Evolutionary conservation across 2,797 vertebrate genomes (phyloP).

Genomic region (Novumbra hubbsi): DNA sequence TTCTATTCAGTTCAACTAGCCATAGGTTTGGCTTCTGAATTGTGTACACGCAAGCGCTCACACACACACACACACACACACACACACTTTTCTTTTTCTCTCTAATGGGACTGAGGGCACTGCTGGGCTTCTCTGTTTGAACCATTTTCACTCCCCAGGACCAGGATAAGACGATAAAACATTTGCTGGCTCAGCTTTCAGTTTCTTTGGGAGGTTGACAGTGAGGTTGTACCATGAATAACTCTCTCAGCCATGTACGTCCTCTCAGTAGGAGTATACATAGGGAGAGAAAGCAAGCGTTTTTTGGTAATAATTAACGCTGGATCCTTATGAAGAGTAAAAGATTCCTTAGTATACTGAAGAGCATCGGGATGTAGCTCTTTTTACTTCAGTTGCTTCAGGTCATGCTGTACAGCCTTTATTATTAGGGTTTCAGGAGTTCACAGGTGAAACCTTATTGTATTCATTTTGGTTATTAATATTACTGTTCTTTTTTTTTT

Average conservation of each 20-base stretch:
- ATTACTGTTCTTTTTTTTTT: no score
- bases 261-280: not conserved
- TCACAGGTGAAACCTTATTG: no score
- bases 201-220: not conserved
- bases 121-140: not conserved
- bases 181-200: not conserved
- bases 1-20: no score
- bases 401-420: not conserved
- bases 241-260: slow-evolving; percentile 42
- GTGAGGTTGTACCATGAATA: not conserved
- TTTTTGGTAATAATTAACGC: not conserved
- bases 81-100: slow-evolving; percentile 6
- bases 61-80: slow-evolving; percentile 11
- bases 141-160: not conserved
- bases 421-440: no score
- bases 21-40: no score
- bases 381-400: not conserved
- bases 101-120: not conserved
- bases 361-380: no score
- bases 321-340: no score
- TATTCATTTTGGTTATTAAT: no score
- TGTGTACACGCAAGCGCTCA: not conserved
- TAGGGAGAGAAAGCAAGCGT: not conserved
- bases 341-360: no score
- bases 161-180: not conserved